These are phyloP conservation scores for Scytalopus superciliaris DNA, from an alignment of 2,113 vertebrate genomes.

Conservation along the genomic window DNA sequence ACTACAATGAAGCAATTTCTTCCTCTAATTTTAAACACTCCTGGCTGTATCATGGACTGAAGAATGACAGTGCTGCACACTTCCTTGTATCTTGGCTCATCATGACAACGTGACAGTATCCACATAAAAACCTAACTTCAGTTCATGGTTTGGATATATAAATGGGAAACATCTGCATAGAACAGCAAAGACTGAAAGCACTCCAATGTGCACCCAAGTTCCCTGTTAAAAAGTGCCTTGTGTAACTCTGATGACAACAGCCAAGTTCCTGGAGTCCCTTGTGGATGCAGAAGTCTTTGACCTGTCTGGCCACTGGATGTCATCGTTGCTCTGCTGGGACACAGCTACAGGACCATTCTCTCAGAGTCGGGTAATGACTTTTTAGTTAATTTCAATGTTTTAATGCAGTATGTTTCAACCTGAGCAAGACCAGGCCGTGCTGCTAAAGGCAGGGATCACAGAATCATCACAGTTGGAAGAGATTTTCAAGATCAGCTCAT, in stretches of 20 bases:
- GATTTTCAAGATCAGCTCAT: background rate
- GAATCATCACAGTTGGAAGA: background rate
- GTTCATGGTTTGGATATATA: background rate
- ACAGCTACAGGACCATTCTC: background rate
- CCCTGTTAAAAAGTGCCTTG: background rate
- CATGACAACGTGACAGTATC: background rate
- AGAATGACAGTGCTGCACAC: background rate
- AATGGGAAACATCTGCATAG: background rate
- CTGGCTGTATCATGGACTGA: background rate
- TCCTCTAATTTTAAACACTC: background rate
- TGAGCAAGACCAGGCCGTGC: background rate
- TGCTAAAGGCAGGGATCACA: background rate
- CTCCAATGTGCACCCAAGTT: background rate
- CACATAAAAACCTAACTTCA: background rate
- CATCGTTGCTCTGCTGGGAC: constrained; percentile 14
- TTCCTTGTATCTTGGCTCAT: background rate
- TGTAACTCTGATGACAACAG: background rate
- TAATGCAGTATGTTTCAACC: background rate
- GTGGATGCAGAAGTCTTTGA: background rate
- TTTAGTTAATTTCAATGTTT: background rate
- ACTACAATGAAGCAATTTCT: background rate
- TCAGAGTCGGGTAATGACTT: background rate
- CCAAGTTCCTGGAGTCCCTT: background rate
- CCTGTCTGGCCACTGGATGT: constrained; percentile 56
- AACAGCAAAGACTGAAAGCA: background rate